Evolutionary conservation across 2,797 vertebrate genomes (phyloP).

Genomic region (Hapalemur alaotrensis): DNA sequence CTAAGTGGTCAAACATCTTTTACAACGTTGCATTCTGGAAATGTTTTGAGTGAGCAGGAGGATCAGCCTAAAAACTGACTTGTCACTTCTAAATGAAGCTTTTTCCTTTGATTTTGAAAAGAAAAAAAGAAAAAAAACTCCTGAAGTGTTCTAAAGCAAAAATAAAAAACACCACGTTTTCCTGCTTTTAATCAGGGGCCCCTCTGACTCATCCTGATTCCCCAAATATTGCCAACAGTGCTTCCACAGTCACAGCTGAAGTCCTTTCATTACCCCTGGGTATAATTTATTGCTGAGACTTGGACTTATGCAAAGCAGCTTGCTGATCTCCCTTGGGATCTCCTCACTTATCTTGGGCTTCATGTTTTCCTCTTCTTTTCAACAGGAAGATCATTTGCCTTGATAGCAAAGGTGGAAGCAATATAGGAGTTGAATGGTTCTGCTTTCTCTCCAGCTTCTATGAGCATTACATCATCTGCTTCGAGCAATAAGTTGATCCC

Average conservation of each 20-base stretch:
- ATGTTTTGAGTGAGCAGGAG: not conserved
- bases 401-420: not conserved
- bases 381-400: not conserved
- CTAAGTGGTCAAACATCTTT: not conserved
- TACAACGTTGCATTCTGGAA: not conserved
- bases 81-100: constrained; percentile 12
- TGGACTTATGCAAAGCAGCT: constrained; percentile 30
- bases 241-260: not conserved
- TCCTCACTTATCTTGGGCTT: not conserved
- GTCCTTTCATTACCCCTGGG: not conserved
- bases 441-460: not conserved
- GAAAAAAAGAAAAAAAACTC: not conserved
- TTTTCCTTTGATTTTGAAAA: constrained; percentile 30
- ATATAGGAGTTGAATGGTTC: not conserved
- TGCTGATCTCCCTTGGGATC: constrained; percentile 7
- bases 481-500: not conserved
- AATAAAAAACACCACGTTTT: not conserved
- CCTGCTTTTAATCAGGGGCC: not conserved
- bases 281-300: not conserved
- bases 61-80: not conserved
- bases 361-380: constrained; percentile 34
- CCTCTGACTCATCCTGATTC: not conserved
- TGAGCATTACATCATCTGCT: not conserved
- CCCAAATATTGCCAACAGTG: not conserved
- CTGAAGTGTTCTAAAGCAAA: not conserved